Evolutionary conservation across 2,113 vertebrate genomes (phyloP).

Genomic region (Gopherus flavomarginatus): DNA sequence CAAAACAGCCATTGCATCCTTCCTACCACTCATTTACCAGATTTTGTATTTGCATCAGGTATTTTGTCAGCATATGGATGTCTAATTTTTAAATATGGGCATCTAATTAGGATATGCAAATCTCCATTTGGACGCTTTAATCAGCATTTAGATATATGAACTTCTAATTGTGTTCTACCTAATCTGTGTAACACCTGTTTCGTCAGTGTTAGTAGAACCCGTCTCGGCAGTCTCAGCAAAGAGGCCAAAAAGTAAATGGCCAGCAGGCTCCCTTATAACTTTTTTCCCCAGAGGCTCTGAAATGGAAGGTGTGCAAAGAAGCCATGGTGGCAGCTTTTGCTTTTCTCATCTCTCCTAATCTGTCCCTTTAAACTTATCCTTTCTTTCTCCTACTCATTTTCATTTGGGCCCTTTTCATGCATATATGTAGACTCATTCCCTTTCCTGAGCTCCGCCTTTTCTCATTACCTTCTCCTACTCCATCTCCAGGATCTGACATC

Average conservation of each 20-base stretch:
- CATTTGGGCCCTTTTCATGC: background rate
- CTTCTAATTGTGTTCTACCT: background rate
- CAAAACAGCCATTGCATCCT: background rate
- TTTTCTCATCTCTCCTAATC: background rate
- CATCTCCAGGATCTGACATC: background rate
- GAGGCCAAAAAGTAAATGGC: background rate
- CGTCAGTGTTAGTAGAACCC: background rate
- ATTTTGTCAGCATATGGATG: background rate
- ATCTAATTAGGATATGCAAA: background rate
- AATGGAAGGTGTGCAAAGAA: background rate
- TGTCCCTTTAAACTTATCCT: background rate
- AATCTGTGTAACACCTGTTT: background rate
- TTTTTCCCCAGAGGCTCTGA: background rate
- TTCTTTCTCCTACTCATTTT: background rate
- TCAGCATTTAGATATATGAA: background rate
- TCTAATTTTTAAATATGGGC: background rate
- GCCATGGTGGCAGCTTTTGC: background rate
- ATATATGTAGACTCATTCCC: background rate
- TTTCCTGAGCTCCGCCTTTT: background rate
- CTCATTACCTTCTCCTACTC: background rate
- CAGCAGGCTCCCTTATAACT: background rate
- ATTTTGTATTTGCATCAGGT: background rate
- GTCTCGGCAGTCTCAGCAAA: background rate
- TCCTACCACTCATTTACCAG: background rate
- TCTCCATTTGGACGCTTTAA: background rate